These are phyloP conservation scores for Narcine bancroftii DNA, from an alignment of 2,113 vertebrate genomes.

Conservation along the genomic window DNA sequence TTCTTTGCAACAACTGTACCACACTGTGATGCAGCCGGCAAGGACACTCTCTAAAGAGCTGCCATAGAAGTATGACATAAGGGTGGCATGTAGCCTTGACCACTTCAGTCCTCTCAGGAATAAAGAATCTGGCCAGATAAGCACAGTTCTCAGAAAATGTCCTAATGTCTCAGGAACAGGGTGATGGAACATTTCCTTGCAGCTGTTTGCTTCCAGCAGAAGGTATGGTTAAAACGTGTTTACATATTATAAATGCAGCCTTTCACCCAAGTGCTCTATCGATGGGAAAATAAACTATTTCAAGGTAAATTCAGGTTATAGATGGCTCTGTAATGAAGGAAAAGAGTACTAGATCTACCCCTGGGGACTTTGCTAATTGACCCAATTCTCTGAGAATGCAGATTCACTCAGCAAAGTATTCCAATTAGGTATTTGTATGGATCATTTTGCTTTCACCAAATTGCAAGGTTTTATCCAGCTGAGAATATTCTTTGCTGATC, in stretches of 20 bases:
- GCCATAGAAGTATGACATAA: no score
- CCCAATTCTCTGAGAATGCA: not conserved
- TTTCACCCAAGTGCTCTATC: not conserved
- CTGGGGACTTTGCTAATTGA: not conserved
- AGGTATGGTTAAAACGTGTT: not conserved
- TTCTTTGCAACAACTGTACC: no score
- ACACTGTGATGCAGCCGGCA: no score
- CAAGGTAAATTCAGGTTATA: not conserved
- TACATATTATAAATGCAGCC: not conserved
- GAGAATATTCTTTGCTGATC: not conserved
- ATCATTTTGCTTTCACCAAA: not conserved
- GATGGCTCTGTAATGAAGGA: not conserved
- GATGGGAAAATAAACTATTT: not conserved
- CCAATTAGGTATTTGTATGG: not conserved
- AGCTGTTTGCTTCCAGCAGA: not conserved
- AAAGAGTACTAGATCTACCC: no score
- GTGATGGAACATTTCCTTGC: not conserved
- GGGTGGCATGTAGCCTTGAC: no score
- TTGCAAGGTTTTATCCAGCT: not conserved
- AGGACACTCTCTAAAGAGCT: no score
- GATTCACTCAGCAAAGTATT: not conserved
- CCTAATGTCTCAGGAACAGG: not conserved
- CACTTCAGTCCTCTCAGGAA: no score
- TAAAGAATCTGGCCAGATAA: not conserved
- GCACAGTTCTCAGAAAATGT: not conserved